These are phyloP conservation scores for Syritta pipiens DNA, from an alignment of 2,888 invertebrate species.

Conservation along the genomic window DNA sequence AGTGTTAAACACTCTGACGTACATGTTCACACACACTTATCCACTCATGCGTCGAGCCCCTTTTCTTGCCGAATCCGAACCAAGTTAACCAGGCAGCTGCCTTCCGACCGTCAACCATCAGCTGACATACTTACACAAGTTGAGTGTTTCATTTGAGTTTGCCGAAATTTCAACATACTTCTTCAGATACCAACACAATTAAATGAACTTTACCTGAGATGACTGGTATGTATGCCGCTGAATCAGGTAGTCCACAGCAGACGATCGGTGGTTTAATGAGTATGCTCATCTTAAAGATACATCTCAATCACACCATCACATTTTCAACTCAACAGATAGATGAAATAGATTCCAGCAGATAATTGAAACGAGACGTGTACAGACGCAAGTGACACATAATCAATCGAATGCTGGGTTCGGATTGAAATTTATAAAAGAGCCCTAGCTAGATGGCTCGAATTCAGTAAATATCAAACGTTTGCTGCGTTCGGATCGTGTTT, in stretches of 20 bases:
- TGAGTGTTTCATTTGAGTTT: too few species aligned
- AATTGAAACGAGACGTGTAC: constrained; percentile 16
- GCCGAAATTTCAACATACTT: background rate
- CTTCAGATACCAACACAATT: background rate
- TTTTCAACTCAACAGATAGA: too few species aligned
- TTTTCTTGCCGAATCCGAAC: too few species aligned
- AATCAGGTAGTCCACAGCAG: background rate
- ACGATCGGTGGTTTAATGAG: background rate
- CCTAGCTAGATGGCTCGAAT: constrained; percentile 8
- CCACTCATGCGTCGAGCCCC: too few species aligned
- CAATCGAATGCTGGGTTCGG: constrained; percentile 4
- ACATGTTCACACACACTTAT: too few species aligned
- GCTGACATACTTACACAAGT: too few species aligned
- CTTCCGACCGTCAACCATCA: too few species aligned
- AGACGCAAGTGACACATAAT: background rate
- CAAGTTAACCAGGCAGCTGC: too few species aligned
- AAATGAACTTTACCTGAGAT: background rate
- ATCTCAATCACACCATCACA: too few species aligned
- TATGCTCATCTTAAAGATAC: too few species aligned
- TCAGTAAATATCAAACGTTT: constrained; percentile 44
- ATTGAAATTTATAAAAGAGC: constrained; percentile 43
- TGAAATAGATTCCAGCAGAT: background rate
- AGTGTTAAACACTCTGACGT: too few species aligned
- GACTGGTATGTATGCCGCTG: background rate
- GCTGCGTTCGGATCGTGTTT: constrained; percentile 24